Evolutionary conservation across 2,797 vertebrate genomes (phyloP).

Genomic region (Clarias fuscus): DNA sequence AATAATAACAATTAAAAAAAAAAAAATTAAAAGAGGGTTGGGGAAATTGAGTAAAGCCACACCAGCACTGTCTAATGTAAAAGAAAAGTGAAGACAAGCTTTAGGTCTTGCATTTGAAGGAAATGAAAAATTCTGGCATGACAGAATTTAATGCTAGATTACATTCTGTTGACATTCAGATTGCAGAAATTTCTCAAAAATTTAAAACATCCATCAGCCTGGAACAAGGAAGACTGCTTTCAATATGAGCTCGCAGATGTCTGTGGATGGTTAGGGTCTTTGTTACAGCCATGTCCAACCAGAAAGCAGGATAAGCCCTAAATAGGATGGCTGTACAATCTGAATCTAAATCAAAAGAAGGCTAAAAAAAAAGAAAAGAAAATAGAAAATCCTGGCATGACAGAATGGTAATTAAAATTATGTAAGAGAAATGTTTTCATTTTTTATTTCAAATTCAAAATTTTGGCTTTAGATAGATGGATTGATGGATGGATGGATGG

Average conservation of each 20-base stretch:
- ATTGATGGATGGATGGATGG: too few relatives aligned
- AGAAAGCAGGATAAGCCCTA: too few relatives aligned
- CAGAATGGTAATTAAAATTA: not conserved
- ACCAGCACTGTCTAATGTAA: not conserved
- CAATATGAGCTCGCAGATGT: too few relatives aligned
- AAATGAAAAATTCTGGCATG: not conserved
- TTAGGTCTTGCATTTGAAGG: not conserved
- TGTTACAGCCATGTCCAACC: too few relatives aligned
- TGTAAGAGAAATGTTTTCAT: not conserved
- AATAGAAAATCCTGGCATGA: not conserved
- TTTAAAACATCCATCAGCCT: too few relatives aligned
- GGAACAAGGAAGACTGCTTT: too few relatives aligned
- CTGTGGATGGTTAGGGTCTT: too few relatives aligned
- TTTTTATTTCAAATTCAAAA: not conserved
- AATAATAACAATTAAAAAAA: not conserved
- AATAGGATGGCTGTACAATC: too few relatives aligned
- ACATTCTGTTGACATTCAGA: too few relatives aligned
- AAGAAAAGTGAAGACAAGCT: conserved; percentile 2
- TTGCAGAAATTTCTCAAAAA: too few relatives aligned
- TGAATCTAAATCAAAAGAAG: too few relatives aligned
- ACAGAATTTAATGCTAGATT: not conserved
- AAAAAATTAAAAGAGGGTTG: not conserved
- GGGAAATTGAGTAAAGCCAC: not conserved
- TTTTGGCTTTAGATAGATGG: too few relatives aligned
- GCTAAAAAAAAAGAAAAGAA: not conserved